Base-by-base conservation (phyloP, 2,797 vertebrate genomes). In the Neoniphon sammara region DNA sequence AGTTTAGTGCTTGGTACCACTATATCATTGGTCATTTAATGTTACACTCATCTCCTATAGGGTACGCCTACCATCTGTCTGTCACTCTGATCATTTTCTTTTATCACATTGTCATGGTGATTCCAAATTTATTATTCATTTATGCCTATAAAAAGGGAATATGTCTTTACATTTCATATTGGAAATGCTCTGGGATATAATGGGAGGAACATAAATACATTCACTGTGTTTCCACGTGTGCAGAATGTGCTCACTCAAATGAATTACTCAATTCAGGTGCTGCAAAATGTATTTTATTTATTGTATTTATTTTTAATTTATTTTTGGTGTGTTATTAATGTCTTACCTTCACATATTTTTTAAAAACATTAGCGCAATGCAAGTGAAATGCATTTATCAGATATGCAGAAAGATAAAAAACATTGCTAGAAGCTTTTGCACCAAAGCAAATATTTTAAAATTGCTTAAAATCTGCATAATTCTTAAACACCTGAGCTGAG, bases 401-500 rank as follows among this genome's bases (percentile, higher is more conserved):
- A 57, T 39, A n/a, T 66, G 14, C 0, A 36, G 0, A 39, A 39
- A 11, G 36, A 39, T 39, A 56, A 55, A 58, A 30, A 5, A 18
- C 7, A 27, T 31, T 3, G 18, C 17, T 12, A 23, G 27, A 50
- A 18, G 31, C 9, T 30, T 44, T 9, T 5, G 0, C 44, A 57
- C 17, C 11, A 53, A 17, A 64, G 10, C 2, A 0, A 55, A 23
- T 30, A 42, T 20, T 18, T 52, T 60, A 39, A 58, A 59, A 49
- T 42, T 46, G 21, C 20, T 27, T 46, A 15, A 44, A 11, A 11
- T 18, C 8, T 12, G 12, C 47, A 25, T 30, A 1, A 50, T 18
- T 61, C 66, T 20, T 64, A 47, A 67, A 69, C 80, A 77, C 81
- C 74, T 81, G 81, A 84, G 23, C 58, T 77, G 83, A 86, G 69